Evolutionary conservation across 2,797 vertebrate genomes (phyloP), one percentile per base, ranked within the genome.

Genomic region (Paramormyrops hopkinsi): DNA sequence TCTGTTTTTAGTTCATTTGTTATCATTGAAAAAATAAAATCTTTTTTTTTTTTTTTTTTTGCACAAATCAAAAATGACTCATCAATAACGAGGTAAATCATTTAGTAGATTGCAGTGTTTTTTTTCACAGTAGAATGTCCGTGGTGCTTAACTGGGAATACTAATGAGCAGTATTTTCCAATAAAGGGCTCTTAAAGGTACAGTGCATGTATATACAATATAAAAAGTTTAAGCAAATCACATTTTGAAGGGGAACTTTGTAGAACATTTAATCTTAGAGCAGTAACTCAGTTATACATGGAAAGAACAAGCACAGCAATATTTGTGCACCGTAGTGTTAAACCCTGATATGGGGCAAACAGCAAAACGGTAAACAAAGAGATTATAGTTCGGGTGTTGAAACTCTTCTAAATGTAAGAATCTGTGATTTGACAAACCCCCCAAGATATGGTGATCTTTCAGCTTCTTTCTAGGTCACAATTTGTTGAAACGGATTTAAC

Each of bases 401-500:
- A 41, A 41, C 48, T 14, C 2, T 7, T 62, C 62, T 85, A 54
- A 46, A 62, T 86, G 48, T 89, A 87, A 89, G 48, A 29, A 73
- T 86, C 82, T 29, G 84, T 54, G 12, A 22, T 73, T 76, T 89
- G 89, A 44, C 83, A 76, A 73, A 89, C 86, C 48, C 59, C 56
- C 25, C 87, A 37, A 62, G 50, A 19, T 37, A 88, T 89, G 89
- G 89, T 90, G 89, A 90, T 92, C 88, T 8, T 2, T 53, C 8
- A 46, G 50, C 82, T 91, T 92, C 62, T 92, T 94, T 94, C 92
- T 95, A 91, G 94, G 94, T 94, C 93, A 94, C 59, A 65, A 87
- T 91, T 88, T 93, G 93, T 92, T 90, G 91, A 93, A 93, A 93
- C 92, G 89, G 91, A 94, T 94, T 86, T 88, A 91, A 89, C 87